Percentiles rank a stretch among this genome's conserved stretches.
Conservation (phyloP, 2,113 vertebrate genomes). For the Pipra filicauda region DNA sequence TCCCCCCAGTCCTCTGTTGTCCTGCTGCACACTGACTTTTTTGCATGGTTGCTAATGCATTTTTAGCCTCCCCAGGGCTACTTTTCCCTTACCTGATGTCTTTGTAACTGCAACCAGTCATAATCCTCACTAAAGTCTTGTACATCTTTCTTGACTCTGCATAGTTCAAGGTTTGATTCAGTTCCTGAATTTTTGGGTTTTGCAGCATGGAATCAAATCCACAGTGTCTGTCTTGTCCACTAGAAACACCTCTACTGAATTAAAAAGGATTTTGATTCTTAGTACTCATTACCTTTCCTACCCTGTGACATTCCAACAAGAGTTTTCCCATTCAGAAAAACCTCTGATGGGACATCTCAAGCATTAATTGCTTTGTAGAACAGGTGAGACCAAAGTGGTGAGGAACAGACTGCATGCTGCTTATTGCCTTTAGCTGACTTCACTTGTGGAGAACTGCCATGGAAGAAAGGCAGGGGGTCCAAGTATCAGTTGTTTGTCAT, state of each 20-base stretch:
- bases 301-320: background rate
- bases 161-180: background rate
- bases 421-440: background rate
- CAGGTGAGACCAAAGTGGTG: background rate
- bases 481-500: background rate
- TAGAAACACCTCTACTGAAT: background rate
- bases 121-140: background rate
- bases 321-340: background rate
- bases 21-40: background rate
- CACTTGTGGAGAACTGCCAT: background rate
- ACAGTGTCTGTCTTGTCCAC: background rate
- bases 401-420: background rate
- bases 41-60: background rate
- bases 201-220: background rate
- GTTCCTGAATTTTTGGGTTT: background rate
- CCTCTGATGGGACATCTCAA: background rate
- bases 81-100: background rate
- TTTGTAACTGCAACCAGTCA: background rate
- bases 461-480: background rate
- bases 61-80: background rate
- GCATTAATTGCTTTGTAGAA: background rate
- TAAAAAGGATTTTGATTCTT: background rate
- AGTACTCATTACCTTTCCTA: background rate
- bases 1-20: background rate
- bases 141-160: background rate